These are phyloP conservation scores for Dromococcyx pavoninus DNA, from an alignment of 2,797 vertebrate species.

Conservation along the genomic window DNA sequence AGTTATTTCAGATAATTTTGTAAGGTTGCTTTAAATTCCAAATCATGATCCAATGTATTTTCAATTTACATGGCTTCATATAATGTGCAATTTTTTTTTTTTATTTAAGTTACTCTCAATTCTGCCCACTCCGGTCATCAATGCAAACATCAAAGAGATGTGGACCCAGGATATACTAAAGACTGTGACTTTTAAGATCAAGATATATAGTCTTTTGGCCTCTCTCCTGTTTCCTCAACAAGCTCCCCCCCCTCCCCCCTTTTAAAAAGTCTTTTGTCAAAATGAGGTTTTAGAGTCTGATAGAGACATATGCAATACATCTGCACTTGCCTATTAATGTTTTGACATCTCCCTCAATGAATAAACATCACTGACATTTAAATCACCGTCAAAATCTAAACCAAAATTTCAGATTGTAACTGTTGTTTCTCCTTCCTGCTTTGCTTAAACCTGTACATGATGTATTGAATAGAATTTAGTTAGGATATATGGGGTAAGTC, in stretches of 20 bases:
- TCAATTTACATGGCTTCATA: not conserved
- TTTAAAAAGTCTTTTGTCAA: not conserved
- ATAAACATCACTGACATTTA: not conserved
- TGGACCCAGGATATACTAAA: not conserved
- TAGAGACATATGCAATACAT: not conserved
- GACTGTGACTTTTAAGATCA: not conserved
- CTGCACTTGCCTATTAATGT: not conserved
- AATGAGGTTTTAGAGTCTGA: not conserved
- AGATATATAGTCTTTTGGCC: not conserved
- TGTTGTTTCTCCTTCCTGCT: not conserved
- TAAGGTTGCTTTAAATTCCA: not conserved
- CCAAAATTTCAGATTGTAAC: not conserved
- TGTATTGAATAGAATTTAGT: not conserved
- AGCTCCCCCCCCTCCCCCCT: not conserved
- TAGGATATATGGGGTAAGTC: not conserved
- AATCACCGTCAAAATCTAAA: not conserved
- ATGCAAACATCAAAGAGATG: not conserved
- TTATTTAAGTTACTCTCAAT: not conserved
- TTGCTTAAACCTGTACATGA: not conserved
- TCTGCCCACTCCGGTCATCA: not conserved
- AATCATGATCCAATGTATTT: not conserved
- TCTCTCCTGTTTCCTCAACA: not conserved
- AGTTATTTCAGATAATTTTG: not conserved
- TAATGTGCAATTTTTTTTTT: not conserved
- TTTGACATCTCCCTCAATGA: not conserved